These are phyloP conservation scores for Malthinus flaveolus DNA, from an alignment of 2,888 invertebrate genomes.

Conservation along the genomic window DNA sequence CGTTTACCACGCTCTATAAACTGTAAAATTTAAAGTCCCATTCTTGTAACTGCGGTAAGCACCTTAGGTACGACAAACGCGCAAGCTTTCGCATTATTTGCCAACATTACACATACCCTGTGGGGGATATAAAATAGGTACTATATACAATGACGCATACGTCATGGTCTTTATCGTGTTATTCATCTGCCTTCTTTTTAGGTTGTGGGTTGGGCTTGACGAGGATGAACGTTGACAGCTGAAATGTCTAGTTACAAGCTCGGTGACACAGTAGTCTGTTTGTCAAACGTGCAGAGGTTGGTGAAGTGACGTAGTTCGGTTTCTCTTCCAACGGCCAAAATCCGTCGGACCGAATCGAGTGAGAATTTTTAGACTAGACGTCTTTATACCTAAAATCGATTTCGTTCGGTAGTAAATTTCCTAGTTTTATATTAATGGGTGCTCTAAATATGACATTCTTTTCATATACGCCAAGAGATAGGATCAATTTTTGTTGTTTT, in stretches of 20 bases:
- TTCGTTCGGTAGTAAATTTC: too few relatives aligned
- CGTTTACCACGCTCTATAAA: conserved; percentile 52
- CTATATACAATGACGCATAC: conserved; percentile 47
- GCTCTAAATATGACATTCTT: too few relatives aligned
- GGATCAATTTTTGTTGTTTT: too few relatives aligned
- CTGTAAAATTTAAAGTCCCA: conserved; percentile 49
- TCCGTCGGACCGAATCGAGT: not conserved
- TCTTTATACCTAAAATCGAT: too few relatives aligned
- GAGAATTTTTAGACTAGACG: too few relatives aligned
- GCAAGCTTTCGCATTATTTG: conserved; percentile 47
- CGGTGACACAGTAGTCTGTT: conserved; percentile 50
- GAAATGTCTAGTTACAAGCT: conserved; percentile 36
- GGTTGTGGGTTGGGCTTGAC: conserved; percentile 38
- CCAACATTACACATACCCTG: conserved; percentile 48
- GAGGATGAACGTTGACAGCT: conserved; percentile 51
- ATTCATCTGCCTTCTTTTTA: conserved; percentile 45
- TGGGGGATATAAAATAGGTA: conserved; percentile 42
- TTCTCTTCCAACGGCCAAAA: conserved; percentile 13
- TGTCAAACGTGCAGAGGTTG: conserved; percentile 39
- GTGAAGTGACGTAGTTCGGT: conserved; percentile 20
- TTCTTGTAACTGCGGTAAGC: conserved; percentile 38
- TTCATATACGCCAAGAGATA: too few relatives aligned
- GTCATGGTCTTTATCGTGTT: conserved; percentile 50
- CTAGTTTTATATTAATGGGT: too few relatives aligned
- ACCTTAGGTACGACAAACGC: conserved; percentile 42